Conservation (phyloP, 2,797 vertebrate genomes). For the Poecilia gillii region DNA sequence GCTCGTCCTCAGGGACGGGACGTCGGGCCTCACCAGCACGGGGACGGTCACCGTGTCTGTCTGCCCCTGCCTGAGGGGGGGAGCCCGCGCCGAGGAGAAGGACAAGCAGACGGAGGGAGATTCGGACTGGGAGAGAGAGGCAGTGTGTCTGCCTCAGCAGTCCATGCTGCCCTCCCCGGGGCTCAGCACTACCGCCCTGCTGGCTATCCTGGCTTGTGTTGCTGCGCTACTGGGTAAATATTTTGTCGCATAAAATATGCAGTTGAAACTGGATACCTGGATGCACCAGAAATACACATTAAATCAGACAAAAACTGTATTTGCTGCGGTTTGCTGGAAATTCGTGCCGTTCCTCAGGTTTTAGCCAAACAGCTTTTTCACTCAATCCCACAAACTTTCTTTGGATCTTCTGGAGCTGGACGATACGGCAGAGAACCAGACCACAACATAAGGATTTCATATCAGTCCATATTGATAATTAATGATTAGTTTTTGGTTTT, state of each 20-base stretch:
- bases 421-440: no score
- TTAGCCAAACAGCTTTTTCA: neutral
- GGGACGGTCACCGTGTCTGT: slow-evolving; percentile 90
- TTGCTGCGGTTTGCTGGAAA: neutral
- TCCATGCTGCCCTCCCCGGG: slow-evolving; percentile 84
- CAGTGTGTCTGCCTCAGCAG: slow-evolving; percentile 83
- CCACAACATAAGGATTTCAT: no score
- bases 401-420: neutral
- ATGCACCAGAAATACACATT: no score
- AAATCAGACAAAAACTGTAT: neutral
- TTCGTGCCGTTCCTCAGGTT: neutral
- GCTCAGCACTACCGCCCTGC: slow-evolving; percentile 90
- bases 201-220: slow-evolving; percentile 90
- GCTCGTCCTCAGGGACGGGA: slow-evolving; percentile 86
- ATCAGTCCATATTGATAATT: no score
- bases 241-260: neutral
- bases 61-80: slow-evolving; percentile 88
- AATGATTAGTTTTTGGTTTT: no score
- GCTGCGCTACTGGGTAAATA: slow-evolving; percentile 88
- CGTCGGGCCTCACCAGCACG: slow-evolving; percentile 87
- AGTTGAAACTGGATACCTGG: neutral
- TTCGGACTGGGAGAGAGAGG: slow-evolving; percentile 81
- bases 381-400: neutral
- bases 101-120: slow-evolving; percentile 73
- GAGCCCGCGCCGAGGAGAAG: slow-evolving; percentile 80